These are phyloP conservation scores for Mesodorylaimus sp. DNA, from an alignment of 2,888 invertebrate genomes.

Conservation along the genomic window DNA sequence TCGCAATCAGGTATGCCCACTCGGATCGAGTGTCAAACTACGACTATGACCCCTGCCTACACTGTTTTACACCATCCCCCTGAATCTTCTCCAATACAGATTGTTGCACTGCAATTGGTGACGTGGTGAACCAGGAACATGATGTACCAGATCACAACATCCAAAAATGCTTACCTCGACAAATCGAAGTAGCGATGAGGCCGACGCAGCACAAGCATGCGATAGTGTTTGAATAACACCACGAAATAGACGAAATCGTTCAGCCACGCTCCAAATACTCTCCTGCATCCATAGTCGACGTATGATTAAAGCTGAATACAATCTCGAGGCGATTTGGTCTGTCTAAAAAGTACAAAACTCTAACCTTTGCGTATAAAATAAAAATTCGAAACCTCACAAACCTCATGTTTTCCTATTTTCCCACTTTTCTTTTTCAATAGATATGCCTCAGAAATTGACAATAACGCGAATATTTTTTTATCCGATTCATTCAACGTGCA, in stretches of 20 bases:
- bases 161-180: constrained; percentile 54
- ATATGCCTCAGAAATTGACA: neutral
- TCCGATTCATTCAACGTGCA: neutral
- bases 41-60: too few species aligned
- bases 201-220: constrained; percentile 49
- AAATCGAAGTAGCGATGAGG: constrained; percentile 55
- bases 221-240: constrained; percentile 61
- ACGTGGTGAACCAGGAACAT: too few species aligned
- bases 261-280: constrained; percentile 42
- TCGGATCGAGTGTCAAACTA: too few species aligned
- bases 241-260: constrained; percentile 51
- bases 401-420: too few species aligned
- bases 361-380: constrained; percentile 39
- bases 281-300: constrained; percentile 43
- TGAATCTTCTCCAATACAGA: too few species aligned
- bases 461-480: neutral
- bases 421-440: too few species aligned
- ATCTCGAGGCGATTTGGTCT: constrained; percentile 41
- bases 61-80: too few species aligned
- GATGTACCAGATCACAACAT: too few species aligned
- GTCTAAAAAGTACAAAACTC: constrained; percentile 30
- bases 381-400: too few species aligned
- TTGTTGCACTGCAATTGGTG: too few species aligned
- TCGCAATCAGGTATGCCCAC: too few species aligned
- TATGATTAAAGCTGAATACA: constrained; percentile 68